Base-by-base conservation (phyloP, 2,888 invertebrate species). In the Apodemia mormo region DNA sequence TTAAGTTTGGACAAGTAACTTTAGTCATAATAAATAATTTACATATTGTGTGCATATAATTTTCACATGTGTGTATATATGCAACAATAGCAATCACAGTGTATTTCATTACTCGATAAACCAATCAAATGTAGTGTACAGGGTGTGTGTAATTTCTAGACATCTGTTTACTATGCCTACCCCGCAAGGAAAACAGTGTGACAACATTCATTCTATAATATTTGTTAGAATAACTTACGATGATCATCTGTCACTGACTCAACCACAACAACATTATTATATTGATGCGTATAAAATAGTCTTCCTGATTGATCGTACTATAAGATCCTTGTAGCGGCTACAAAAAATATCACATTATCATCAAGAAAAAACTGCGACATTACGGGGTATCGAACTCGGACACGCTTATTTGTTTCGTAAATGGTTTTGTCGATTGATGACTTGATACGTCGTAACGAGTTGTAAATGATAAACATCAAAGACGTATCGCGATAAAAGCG, bases 301-400 rank as follows among this genome's bases (percentile, higher is more conserved):
- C 14, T 61, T 14, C 30, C 61, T 61, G 61, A 61, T 61, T 61
- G 61, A 61, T 61, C 61, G 61, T 33, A 61, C 61, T 61, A 61
- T 33, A 61, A 61, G 61, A 61, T 61, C 33, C 61, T 33, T 30
- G 14, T 33, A 61, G 33, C 33, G 33, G 58, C 22, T 5, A 61
- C 14, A 61, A 61, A 61, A 61, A 61, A 33, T 61, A 33, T 61
- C 61, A 30, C 6, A 22, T 66, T 68, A n/a, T 56, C 68, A 54
- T 68, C 68, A 65, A 70, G 68, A 74, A 68, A 70, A 68, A 56
- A 67, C 10, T 58, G 30, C 65, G 67, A 69, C 66, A 69, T 71
- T 69, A 71, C 68, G 45, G 70, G 68, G 12, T 68, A 66, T 67
- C 61, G 67, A 71, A 72, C 71, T 56, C 67, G 54, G 65, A 66